Percentiles rank a stretch among this genome's conserved stretches.
phyloP scores from a whole-genome alignment of 2,888 invertebrate genomes.

The Pardosa pseudoannulata region DNA sequence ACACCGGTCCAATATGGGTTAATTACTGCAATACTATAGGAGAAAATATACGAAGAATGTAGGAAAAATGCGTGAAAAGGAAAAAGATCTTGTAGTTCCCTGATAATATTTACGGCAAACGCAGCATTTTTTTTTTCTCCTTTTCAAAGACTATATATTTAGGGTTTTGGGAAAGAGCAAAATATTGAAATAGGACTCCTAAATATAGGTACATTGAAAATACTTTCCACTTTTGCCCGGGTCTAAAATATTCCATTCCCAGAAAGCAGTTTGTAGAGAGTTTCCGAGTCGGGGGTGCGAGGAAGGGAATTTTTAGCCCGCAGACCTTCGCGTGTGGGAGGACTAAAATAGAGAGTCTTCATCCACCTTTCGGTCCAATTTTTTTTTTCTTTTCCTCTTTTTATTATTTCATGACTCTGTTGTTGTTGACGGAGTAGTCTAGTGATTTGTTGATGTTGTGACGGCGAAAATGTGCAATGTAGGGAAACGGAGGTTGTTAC shows the following conservation, averaged over 20 bases:
- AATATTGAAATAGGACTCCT: background rate
- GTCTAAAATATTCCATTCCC: background rate
- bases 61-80: no score
- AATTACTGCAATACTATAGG: no score
- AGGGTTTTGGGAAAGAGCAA: background rate
- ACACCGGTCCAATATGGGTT: no score
- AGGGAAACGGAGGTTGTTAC: no score
- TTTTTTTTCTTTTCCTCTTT: background rate
- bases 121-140: background rate
- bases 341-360: background rate
- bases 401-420: background rate
- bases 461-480: no score
- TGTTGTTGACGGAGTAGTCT: background rate
- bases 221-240: background rate
- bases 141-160: no score
- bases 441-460: constrained; percentile 3
- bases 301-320: background rate
- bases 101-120: background rate
- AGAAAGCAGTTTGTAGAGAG: background rate
- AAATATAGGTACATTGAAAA: constrained; percentile 1
- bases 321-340: background rate
- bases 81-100: background rate
- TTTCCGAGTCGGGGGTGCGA: background rate
- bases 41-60: no score
- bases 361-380: background rate